Evolutionary conservation across 64 coral and sea anemone species (phyloP).

Genomic region (Montipora efflorescens): DNA sequence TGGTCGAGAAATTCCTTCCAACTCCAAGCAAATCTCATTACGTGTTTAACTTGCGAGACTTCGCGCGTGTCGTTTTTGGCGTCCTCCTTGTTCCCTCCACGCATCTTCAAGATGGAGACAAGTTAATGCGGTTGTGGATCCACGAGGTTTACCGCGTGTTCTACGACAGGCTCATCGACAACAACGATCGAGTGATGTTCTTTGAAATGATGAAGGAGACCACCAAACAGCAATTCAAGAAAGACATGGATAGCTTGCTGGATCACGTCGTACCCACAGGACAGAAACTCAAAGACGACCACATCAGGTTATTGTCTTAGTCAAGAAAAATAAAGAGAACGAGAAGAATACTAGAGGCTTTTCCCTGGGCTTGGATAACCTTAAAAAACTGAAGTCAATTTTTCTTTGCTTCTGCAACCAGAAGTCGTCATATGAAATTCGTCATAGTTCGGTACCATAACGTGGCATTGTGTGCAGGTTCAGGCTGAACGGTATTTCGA

Average conservation of each 20-base stretch:
- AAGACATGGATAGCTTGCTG: constrained; percentile 90
- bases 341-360: no score
- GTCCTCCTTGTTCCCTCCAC: constrained; percentile 92
- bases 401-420: no score
- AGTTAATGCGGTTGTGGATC: constrained; percentile 94
- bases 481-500: no score
- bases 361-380: no score
- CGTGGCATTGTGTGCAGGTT: no score
- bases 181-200: constrained; percentile 89
- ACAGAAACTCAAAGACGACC: constrained; percentile 95
- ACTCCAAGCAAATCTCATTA: constrained; percentile 98
- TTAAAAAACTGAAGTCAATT: no score
- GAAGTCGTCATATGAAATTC: no score
- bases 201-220: constrained; percentile 99
- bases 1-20: constrained; percentile 94
- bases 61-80: constrained; percentile 95
- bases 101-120: constrained; percentile 92
- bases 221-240: constrained; percentile 91
- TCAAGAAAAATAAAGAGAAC: no score
- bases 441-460: no score
- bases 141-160: constrained; percentile 97
- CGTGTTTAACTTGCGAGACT: constrained; percentile 99
- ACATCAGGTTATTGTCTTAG: constrained; percentile 70
- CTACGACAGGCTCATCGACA: constrained; percentile 94
- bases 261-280: constrained; percentile 87